Base-by-base conservation (phyloP, 2,888 invertebrate species). In the Melangyna quadrimaculata region DNA sequence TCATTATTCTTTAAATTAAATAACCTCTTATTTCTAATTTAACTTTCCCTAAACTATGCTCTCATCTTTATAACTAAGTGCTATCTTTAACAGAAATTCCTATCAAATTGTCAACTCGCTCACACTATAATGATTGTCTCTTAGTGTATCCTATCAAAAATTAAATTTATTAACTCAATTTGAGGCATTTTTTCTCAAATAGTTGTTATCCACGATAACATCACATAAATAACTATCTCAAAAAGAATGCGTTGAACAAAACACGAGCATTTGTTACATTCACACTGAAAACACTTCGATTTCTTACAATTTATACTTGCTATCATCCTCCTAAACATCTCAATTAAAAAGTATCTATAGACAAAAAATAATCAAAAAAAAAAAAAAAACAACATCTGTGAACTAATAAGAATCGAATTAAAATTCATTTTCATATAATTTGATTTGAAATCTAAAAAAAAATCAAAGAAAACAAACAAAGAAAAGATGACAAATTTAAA, bases 221-320 rank as follows among this genome's bases (percentile, higher is more conserved):
- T 29, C 51, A 32, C 63, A 83, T 70, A 48, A 78, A 74, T 78
- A 63, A 70, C 48, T 57, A 74, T 57, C 40, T 37, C 27, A 53
- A n/a, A 63, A 74, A 71, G 40, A 79, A 53, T 80, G 43, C 55
- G 37, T 59, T 84, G 61, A 80, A 72, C 75, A 77, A 81, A 77
- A 77, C 86, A 81, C 86, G 72, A 86, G 81, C 86, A 86, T 86
- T 78, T 65, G 48, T 86, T 81, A 86, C 77, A 67, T 81, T 81
- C 86, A 86, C 81, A 81, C 81, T 55, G 57, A 17, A 55, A 55
- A 5, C 6, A 10, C 19, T 12, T 17, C 37, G 7, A n/a, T 24
- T n/a, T 75, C 40, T 55, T 55, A 59, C n/a, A n/a, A n/a, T n/a
- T 55, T 51, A 10, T 6, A 5, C 10, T 4, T 67, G 45, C 37